phyloP scores from a whole-genome alignment of 2,888 invertebrate species.

The Chalcosyrphus nemorum region DNA sequence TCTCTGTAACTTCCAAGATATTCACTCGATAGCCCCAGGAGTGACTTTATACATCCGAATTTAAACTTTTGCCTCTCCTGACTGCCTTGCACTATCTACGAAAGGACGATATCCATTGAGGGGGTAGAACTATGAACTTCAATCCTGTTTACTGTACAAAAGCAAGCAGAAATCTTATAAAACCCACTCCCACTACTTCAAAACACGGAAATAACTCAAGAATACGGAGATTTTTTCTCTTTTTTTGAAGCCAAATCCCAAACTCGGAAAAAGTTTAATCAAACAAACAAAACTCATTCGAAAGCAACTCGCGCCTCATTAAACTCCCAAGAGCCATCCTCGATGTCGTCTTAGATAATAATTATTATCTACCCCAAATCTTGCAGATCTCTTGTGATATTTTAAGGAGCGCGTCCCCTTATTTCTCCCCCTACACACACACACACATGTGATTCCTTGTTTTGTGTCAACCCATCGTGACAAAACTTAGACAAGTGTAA shows the following conservation, averaged over 20 bases:
- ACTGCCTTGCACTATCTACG: no score
- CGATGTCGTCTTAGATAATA: slow-evolving; percentile 28
- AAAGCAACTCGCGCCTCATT: slow-evolving; percentile 48
- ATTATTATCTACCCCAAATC: slow-evolving; percentile 34
- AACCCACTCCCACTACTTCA: neutral
- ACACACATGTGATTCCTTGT: neutral
- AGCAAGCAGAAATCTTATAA: no score
- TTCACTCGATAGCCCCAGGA: no score
- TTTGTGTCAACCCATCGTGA: slow-evolving; percentile 39
- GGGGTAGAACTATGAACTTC: no score
- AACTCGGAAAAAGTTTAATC: slow-evolving; percentile 3
- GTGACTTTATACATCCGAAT: no score
- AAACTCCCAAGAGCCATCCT: slow-evolving; percentile 15
- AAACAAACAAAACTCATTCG: slow-evolving; percentile 36
- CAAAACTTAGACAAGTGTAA: slow-evolving; percentile 48
- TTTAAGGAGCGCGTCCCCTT: slow-evolving; percentile 4
- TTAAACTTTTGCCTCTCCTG: no score
- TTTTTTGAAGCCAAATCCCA: neutral
- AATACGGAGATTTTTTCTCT: neutral
- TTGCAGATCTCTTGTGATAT: slow-evolving; percentile 6
- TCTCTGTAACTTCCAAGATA: no score
- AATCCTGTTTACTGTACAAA: no score
- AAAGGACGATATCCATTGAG: no score
- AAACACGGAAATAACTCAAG: neutral
- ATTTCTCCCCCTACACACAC: neutral